Evolutionary conservation across 2,113 vertebrate genomes (phyloP).

Genomic region (Varanus salvator): DNA sequence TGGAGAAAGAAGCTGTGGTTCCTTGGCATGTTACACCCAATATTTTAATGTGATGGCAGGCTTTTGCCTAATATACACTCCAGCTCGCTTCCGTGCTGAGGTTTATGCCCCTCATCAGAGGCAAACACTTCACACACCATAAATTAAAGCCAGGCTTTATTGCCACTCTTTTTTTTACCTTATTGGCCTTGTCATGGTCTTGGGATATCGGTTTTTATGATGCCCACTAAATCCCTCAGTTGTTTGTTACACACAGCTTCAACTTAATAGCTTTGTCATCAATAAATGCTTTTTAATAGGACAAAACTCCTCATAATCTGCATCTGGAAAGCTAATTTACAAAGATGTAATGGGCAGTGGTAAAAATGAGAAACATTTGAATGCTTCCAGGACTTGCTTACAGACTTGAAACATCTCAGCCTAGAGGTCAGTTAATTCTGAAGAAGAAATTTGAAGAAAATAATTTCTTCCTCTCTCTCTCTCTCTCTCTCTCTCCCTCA

Average conservation of each 20-base stretch:
- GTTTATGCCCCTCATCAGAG: constrained; percentile 61
- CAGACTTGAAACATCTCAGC: constrained; percentile 1
- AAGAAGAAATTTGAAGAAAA: constrained; percentile 18
- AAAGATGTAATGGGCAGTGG: fast-evolving
- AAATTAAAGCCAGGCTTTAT: constrained; percentile 69
- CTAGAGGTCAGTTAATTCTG: neutral
- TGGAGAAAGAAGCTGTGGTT: neutral
- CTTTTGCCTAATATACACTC: neutral
- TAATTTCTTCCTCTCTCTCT: neutral
- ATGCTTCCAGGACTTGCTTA: neutral
- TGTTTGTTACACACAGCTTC: constrained; percentile 56
- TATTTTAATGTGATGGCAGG: constrained; percentile 11
- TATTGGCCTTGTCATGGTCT: constrained; percentile 67
- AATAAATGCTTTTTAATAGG: constrained; percentile 29
- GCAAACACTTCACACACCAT: constrained; percentile 64
- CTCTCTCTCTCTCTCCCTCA: neutral
- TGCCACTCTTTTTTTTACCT: constrained; percentile 64
- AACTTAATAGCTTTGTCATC: constrained; percentile 48
- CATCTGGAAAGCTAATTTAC: constrained; percentile 23
- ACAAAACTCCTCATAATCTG: constrained; percentile 25
- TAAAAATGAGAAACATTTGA: constrained; percentile 19
- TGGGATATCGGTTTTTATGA: constrained; percentile 59
- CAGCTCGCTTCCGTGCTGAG: constrained; percentile 15
- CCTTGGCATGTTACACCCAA: constrained; percentile 13
- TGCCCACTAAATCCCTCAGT: constrained; percentile 58